Conservation (phyloP, 2,888 invertebrate species). For the Agrypnus murinus region DNA sequence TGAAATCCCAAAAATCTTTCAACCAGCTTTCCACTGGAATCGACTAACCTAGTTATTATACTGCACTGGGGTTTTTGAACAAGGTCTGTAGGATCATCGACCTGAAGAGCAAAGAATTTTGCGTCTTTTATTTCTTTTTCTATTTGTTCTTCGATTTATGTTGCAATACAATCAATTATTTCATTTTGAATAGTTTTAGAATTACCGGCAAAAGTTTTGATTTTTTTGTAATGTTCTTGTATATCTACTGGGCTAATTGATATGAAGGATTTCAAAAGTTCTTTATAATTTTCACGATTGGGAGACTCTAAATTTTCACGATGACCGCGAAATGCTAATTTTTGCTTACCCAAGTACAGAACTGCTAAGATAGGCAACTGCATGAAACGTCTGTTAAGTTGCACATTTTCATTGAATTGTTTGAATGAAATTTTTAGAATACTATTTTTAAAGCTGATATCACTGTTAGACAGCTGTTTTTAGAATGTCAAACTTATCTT, state of each 20-base stretch:
- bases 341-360: slow-evolving; percentile 38
- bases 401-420: too few species aligned
- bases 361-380: slow-evolving; percentile 6
- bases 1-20: slow-evolving; percentile 57
- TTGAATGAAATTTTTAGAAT: too few species aligned
- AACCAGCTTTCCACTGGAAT: slow-evolving; percentile 28
- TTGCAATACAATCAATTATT: slow-evolving; percentile 53
- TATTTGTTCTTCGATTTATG: slow-evolving; percentile 40
- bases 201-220: slow-evolving; percentile 2
- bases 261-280: slow-evolving; percentile 37
- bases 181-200: slow-evolving; percentile 52
- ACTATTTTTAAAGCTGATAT: too few species aligned
- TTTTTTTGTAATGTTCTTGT: slow-evolving; percentile 42
- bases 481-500: too few species aligned
- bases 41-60: slow-evolving; percentile 51
- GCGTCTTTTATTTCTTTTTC: slow-evolving; percentile 46
- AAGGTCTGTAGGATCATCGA: slow-evolving; percentile 54
- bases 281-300: slow-evolving; percentile 47
- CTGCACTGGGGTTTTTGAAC: slow-evolving; percentile 52
- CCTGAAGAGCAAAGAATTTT: slow-evolving; percentile 54
- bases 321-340: slow-evolving; percentile 41
- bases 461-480: too few species aligned
- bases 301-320: slow-evolving; percentile 43
- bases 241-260: slow-evolving; percentile 35
- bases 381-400: slow-evolving; percentile 22